These are phyloP conservation scores for Aradophagus sp. DNA, from an alignment of 1,140 invertebrate genomes.

Conservation along the genomic window DNA sequence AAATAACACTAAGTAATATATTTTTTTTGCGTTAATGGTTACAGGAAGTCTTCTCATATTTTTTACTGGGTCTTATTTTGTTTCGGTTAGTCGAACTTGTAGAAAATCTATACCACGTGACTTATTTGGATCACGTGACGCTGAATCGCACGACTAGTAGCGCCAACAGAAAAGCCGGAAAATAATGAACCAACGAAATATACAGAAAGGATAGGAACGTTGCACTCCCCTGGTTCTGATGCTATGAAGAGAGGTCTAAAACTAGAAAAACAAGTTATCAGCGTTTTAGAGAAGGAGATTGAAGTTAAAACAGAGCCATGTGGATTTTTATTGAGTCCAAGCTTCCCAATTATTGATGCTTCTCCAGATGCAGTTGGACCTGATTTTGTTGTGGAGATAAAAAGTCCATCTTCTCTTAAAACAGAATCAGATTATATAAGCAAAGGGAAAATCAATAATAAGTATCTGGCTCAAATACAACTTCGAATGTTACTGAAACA, in stretches of 20 bases:
- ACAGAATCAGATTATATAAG: slow-evolving; percentile 67
- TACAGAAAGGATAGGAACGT: too few species aligned
- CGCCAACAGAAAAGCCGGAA: too few species aligned
- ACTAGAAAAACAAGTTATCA: slow-evolving; percentile 43
- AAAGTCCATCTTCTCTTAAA: slow-evolving; percentile 66
- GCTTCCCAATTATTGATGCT: slow-evolving; percentile 39
- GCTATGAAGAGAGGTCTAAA: slow-evolving; percentile 54
- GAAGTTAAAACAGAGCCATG: background rate
- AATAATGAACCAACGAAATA: too few species aligned
- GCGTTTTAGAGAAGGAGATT: slow-evolving; percentile 22
- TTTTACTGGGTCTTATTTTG: too few species aligned
- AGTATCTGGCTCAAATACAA: slow-evolving; percentile 73
- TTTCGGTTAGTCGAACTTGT: too few species aligned
- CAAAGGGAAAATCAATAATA: slow-evolving; percentile 64
- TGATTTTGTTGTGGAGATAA: slow-evolving; percentile 73
- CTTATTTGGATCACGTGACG: too few species aligned
- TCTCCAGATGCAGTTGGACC: slow-evolving; percentile 72
- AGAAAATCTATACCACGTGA: too few species aligned
- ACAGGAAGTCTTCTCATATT: too few species aligned
- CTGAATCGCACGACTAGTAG: too few species aligned
- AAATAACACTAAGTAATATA: too few species aligned
- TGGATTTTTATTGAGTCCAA: slow-evolving; percentile 42
- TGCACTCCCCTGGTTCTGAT: slow-evolving; percentile 27
- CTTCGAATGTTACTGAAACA: slow-evolving; percentile 73
- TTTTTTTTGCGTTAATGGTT: too few species aligned